Base-by-base conservation (phyloP, 2,797 vertebrate species). In the Gymnopithys bicolor region DNA sequence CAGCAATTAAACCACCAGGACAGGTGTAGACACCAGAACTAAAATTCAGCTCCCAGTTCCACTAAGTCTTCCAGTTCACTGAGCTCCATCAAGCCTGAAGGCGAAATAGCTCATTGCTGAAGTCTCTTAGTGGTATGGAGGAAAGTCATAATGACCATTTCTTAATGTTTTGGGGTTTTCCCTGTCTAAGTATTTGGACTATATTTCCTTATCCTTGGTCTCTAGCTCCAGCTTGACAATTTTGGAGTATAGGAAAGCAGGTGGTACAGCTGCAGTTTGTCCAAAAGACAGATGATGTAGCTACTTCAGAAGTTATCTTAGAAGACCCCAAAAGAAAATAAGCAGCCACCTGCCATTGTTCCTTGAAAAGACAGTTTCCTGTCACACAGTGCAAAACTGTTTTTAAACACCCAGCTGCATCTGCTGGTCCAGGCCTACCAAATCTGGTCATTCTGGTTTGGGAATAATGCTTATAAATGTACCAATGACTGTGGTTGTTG, bases 121-220 rank as follows among this genome's bases (percentile, higher is more conserved):
- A 22, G 2, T 52, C 3, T 70, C 27, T 43, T 17, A 22, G 7
- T 35, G 25, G 5, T 66, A 53, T 2, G 2, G 41, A 73, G 14
- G 19, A 84, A 75, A 30, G 13, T 59, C 58, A 53, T 21, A 16
- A 45, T 12, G 7, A 77, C 17, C 2, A 51, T 37, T 75, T 53
- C 55, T 60, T n/a, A 46, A 46, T 11, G 5, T 22, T 69, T 69
- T 33, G 0, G 14, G 0, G 3, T 55, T 77, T 62, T 32, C 17
- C 9, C 6, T 68, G 7, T 60, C 21, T 67, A 64, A 22, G 5
- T 58, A 6, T 66, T 62, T 69, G 49, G 13, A 63, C n/a, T 49
- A 11, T 21, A 51, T 58, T 64, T 77, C 68, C 53, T 62, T 59
- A 48, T 27, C 37, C 33, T 23, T 87, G 17, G 13, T 48, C 8